Percentiles rank a stretch among this genome's conserved stretches.
phyloP scores from a whole-genome alignment of 2,113 vertebrate species.

The Indicator indicator region DNA sequence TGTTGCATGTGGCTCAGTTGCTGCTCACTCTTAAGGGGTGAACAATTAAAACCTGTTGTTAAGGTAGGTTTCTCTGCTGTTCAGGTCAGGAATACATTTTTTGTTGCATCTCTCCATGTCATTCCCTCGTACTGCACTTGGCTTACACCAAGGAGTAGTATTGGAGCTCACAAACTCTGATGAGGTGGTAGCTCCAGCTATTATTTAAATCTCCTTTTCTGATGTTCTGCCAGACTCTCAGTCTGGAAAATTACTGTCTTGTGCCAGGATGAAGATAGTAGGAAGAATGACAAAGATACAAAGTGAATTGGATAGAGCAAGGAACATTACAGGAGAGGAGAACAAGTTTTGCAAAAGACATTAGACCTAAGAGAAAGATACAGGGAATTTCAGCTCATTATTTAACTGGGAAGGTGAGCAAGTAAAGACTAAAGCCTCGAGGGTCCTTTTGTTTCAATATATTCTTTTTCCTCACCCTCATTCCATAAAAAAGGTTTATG shows the following conservation, averaged over 20 bases:
- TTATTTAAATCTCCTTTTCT: background rate
- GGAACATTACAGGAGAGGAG: background rate
- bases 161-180: background rate
- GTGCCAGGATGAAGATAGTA: background rate
- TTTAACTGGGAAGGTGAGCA: background rate
- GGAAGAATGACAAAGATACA: background rate
- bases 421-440: background rate
- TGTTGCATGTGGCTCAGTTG: background rate
- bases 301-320: background rate
- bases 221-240: background rate
- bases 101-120: background rate
- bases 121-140: accelerated
- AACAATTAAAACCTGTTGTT: background rate
- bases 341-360: background rate
- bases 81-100: background rate
- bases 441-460: background rate
- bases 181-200: background rate
- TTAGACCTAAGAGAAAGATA: background rate
- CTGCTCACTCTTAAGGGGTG: background rate
- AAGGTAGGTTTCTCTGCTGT: background rate
- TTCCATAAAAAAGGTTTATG: background rate
- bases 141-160: background rate
- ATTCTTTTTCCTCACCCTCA: background rate
- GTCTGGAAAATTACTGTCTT: constrained; percentile 20
- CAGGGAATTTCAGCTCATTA: background rate